phyloP scores from a whole-genome alignment of 1,140 invertebrate genomes.

The Caerostris darwini region DNA sequence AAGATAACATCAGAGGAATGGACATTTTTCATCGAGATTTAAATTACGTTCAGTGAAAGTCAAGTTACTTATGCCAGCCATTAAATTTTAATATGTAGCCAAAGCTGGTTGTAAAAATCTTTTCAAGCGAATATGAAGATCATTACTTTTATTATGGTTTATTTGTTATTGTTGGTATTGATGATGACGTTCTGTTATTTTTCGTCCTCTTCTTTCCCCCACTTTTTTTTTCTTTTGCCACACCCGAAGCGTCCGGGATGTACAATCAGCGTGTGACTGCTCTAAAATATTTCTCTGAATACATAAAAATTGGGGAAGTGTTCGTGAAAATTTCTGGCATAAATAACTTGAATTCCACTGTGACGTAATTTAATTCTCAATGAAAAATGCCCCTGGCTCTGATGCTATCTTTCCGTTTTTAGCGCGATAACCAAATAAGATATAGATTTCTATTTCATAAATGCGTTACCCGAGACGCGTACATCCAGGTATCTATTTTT shows the following conservation, averaged over 20 bases:
- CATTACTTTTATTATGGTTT: slow-evolving; percentile 62
- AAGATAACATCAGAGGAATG: slow-evolving; percentile 41
- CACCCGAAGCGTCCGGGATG: background rate
- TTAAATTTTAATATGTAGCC: slow-evolving; percentile 47
- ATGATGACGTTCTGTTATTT: slow-evolving; percentile 57
- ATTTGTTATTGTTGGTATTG: slow-evolving; percentile 55
- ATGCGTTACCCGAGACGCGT: background rate
- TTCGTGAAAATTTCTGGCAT: slow-evolving; percentile 61
- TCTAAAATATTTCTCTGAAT: slow-evolving; percentile 6
- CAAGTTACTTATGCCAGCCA: slow-evolving; percentile 57
- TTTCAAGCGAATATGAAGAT: slow-evolving; percentile 48
- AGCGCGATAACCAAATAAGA: slow-evolving; percentile 43
- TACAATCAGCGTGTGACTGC: background rate
- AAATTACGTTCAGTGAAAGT: slow-evolving; percentile 45
- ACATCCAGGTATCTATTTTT: slow-evolving; percentile 7
- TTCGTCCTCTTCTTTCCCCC: background rate
- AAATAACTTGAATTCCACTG: slow-evolving; percentile 55
- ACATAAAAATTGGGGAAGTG: slow-evolving; percentile 44
- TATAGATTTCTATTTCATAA: slow-evolving; percentile 40
- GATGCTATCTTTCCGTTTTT: slow-evolving; percentile 28
- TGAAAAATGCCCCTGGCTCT: no score
- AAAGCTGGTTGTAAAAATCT: slow-evolving; percentile 42
- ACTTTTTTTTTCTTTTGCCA: background rate
- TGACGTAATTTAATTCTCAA: slow-evolving; percentile 53
- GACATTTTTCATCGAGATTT: no score